phyloP scores from a whole-genome alignment of 2,888 invertebrate species.

The Andrena trimmerana region DNA sequence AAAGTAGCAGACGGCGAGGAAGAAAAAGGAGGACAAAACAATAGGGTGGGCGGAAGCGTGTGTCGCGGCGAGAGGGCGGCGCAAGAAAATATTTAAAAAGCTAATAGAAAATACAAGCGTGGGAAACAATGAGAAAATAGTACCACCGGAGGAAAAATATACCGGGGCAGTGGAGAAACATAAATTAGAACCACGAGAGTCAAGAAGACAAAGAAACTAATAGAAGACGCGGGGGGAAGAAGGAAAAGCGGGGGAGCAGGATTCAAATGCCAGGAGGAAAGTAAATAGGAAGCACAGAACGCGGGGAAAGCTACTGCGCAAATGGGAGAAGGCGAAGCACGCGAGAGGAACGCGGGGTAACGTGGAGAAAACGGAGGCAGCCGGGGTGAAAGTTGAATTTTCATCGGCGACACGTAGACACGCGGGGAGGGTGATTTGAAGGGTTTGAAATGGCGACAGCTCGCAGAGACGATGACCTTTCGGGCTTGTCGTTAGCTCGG shows the following conservation, averaged over 20 bases:
- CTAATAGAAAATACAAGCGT: conserved; percentile 13
- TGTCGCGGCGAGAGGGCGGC: neutral
- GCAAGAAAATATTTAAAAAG: conserved; percentile 15
- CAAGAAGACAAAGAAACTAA: neutral
- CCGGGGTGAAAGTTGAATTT: conserved; percentile 18
- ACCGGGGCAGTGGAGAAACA: neutral
- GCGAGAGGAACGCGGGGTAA: neutral
- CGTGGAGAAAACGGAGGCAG: neutral
- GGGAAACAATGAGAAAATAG: neutral
- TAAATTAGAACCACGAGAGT: neutral
- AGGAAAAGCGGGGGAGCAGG: neutral
- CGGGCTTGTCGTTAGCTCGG: conserved; percentile 32
- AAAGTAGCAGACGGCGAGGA: conserved; percentile 1
- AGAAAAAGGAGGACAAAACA: conserved; percentile 5
- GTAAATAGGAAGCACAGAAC: neutral
- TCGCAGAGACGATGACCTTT: conserved; percentile 49
- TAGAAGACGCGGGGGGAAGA: neutral
- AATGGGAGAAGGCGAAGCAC: neutral
- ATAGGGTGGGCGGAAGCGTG: neutral
- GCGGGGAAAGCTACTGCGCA: neutral
- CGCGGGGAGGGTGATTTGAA: neutral
- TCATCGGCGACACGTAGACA: conserved; percentile 4
- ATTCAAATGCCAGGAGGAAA: neutral
- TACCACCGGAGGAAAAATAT: neutral
- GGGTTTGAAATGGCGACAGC: conserved; percentile 16